phyloP scores from a whole-genome alignment of 2,113 vertebrate genomes.

The Hipposideros armiger region DNA sequence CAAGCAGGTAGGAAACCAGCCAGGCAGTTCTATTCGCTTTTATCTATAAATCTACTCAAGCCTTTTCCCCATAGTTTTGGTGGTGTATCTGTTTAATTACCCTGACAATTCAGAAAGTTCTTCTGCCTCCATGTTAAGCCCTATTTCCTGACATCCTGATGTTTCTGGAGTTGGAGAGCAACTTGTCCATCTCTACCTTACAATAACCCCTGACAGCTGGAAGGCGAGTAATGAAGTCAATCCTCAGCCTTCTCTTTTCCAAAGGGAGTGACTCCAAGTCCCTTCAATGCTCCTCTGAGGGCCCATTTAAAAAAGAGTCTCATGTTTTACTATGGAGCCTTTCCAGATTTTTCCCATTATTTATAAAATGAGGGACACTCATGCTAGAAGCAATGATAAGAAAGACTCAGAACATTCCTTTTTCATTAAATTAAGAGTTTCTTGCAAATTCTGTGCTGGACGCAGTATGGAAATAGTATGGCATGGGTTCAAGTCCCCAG shows the following conservation, averaged over 20 bases:
- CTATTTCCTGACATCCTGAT: constrained; percentile 2
- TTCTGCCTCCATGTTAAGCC: neutral
- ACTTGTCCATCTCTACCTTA: neutral
- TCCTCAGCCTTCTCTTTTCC: neutral
- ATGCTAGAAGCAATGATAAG: neutral
- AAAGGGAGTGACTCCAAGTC: neutral
- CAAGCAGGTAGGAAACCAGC: neutral
- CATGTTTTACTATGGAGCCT: neutral
- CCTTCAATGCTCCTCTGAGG: neutral
- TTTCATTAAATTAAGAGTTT: neutral
- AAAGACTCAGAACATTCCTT: neutral
- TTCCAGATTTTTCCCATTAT: constrained; percentile 7
- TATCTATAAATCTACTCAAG: neutral
- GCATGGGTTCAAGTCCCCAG: neutral
- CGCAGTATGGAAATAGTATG: neutral
- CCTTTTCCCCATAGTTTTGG: neutral
- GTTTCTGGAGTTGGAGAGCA: constrained; percentile 10
- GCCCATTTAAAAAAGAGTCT: neutral
- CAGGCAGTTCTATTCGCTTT: neutral
- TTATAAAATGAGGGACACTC: constrained; percentile 38
- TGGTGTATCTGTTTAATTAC: neutral
- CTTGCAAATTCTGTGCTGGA: neutral
- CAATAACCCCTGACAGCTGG: neutral
- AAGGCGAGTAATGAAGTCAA: neutral
- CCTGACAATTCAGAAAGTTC: neutral